Base-by-base conservation (phyloP, 2,888 invertebrate genomes). In the Dione juno region DNA sequence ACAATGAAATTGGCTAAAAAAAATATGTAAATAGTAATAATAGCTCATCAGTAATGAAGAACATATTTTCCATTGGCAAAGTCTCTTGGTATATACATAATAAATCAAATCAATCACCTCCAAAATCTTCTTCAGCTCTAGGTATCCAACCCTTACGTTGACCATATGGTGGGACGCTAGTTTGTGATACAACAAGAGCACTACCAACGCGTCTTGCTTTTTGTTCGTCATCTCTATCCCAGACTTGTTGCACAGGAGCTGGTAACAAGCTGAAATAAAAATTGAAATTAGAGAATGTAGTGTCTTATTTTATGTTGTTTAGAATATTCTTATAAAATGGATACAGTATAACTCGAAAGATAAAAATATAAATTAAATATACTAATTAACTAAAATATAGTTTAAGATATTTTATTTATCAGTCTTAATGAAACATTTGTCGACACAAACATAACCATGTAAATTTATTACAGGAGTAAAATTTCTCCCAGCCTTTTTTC, bases 111-210 rank as follows among this genome's bases (percentile, higher is more conserved):
- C 37, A 57, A 28, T n/a, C 75, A 94, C 94, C 94, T 80, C 95
- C 95, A 86, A 93, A 96, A 80, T 96, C 96, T 0, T 95, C 97
- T 65, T 96, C 95, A 64, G 94, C 94, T 64, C 99, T 93, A 0
- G 99, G 99, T 10, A 98, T 94, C 98, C 98, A 99, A 80, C 98
- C 98, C 89, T 96, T 96, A 77, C 99, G 95, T 82, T 98, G 97
- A 0, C 99, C 98, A 92, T 99, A 99, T 0, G 99, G 98, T 0
- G 99, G 99, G 6, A 97, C 96, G 76, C 96, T 96, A 19, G 95
- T 95, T 79, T 96, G 96, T 8, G 97, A 97, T 65, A 96, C 95
- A 13, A 97, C 96, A 65, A 97, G 85, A 0, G 96, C 95, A 67
- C 95, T 93, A 10, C 92, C 89, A 14, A 93, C 93, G 72, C 94